phyloP scores from a whole-genome alignment of 2,888 invertebrate genomes.

The Caenorhabditis afra region DNA sequence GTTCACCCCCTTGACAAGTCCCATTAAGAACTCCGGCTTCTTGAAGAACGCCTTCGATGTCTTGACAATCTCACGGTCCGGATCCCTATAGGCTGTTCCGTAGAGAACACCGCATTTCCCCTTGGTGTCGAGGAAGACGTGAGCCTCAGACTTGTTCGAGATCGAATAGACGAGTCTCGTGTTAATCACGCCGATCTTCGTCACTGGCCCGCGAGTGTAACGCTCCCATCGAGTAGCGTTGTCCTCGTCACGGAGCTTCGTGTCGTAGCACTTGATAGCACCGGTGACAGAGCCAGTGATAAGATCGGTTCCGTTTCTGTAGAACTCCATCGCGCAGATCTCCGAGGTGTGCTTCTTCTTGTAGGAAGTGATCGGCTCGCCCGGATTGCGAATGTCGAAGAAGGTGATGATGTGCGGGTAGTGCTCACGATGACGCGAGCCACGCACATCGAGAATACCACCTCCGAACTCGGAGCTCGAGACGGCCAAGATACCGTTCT shows the following conservation, averaged over 20 bases:
- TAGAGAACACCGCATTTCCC: constrained; percentile 33
- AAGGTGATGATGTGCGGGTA: constrained; percentile 54
- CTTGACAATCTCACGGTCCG: constrained; percentile 1
- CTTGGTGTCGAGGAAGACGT: constrained; percentile 41
- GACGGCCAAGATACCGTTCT: constrained; percentile 51
- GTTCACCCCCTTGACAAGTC: constrained; percentile 41
- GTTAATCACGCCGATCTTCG: constrained; percentile 51
- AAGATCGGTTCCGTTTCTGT: constrained; percentile 53
- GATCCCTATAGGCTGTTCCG: constrained; percentile 13
- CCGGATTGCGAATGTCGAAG: constrained; percentile 55
- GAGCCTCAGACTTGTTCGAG: constrained; percentile 5
- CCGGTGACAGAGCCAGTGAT: constrained; percentile 54
- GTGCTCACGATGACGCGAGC: constrained; percentile 43
- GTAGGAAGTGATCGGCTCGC: constrained; percentile 58
- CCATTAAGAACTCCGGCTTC: constrained; percentile 28
- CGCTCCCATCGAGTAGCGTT: constrained; percentile 52
- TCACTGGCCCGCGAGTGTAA: constrained; percentile 30
- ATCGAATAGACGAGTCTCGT: constrained; percentile 43
- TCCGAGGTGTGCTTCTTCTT: constrained; percentile 38
- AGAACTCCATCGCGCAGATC: constrained; percentile 55
- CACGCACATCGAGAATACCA: constrained; percentile 52
- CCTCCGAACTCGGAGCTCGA: constrained; percentile 61
- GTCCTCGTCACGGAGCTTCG: constrained; percentile 43
- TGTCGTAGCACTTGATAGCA: constrained; percentile 23
- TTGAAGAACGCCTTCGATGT: constrained; percentile 39